Conservation (phyloP, 2,797 vertebrate genomes). For the Ataeniobius toweri region DNA sequence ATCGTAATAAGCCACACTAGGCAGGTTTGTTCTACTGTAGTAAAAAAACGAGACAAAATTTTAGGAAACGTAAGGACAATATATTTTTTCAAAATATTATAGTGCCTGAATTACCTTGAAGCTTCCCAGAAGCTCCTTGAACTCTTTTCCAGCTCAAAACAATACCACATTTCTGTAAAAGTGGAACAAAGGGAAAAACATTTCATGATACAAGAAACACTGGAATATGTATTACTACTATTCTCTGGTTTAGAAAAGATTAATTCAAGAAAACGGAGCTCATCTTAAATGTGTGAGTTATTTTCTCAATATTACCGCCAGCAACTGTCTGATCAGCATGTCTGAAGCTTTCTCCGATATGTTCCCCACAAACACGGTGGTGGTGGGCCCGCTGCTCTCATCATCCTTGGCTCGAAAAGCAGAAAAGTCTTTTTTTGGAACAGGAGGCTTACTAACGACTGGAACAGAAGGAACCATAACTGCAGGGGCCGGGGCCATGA, state of each 20-base stretch:
- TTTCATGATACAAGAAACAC: neutral
- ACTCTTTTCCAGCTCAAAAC: constrained; percentile 99
- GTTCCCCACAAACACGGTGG: constrained; percentile 98
- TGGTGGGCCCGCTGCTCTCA: constrained; percentile 94
- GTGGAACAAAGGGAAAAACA: constrained; percentile 30
- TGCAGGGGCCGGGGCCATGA: constrained; percentile 92
- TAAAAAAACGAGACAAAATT: neutral
- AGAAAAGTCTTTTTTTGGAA: constrained; percentile 86
- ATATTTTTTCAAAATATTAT: neutral
- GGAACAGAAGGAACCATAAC: constrained; percentile 90
- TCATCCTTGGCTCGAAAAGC: constrained; percentile 86
- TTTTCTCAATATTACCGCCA: constrained; percentile 86
- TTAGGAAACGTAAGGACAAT: neutral
- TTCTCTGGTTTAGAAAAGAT: neutral
- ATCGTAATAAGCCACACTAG: neutral
- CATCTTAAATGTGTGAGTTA: neutral
- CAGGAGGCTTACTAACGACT: constrained; percentile 92
- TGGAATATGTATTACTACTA: neutral
- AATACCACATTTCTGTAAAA: constrained; percentile 96
- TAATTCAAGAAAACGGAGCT: neutral
- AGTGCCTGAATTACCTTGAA: constrained; percentile 88
- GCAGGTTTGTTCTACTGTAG: neutral
- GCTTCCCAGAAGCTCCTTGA: constrained; percentile 98
- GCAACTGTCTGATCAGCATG: constrained; percentile 96
- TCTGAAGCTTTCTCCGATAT: constrained; percentile 99